Evolutionary conservation across 2,797 vertebrate genomes (phyloP).

Genomic region (Tamandua tetradactyla): DNA sequence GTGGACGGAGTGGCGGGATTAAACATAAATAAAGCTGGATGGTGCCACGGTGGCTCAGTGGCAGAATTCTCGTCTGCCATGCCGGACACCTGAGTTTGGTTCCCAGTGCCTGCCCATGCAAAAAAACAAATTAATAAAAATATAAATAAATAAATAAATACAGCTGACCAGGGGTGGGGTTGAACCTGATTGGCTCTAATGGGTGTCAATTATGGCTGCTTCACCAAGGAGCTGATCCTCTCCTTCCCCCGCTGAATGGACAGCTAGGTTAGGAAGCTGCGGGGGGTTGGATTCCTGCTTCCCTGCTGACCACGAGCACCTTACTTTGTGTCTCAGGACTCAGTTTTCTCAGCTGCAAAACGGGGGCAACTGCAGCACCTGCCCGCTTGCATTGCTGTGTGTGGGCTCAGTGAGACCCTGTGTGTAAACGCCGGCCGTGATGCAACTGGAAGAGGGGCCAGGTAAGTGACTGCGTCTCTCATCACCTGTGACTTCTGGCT

Average conservation of each 20-base stretch:
- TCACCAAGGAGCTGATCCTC: not conserved
- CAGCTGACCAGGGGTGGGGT: fast-evolving
- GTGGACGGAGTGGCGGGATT: too few relatives aligned
- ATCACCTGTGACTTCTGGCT: not conserved
- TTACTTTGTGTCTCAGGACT: too few relatives aligned
- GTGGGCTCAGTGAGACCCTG: fast-evolving
- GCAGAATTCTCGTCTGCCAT: too few relatives aligned
- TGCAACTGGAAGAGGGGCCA: not conserved
- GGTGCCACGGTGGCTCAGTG: too few relatives aligned
- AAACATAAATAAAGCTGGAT: too few relatives aligned
- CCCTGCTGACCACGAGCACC: fast-evolving
- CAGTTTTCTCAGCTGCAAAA: too few relatives aligned
- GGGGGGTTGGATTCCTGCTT: fast-evolving
- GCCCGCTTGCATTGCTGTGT: fast-evolving
- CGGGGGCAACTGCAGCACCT: fast-evolving
- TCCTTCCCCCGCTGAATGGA: fast-evolving
- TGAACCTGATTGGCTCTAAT: not conserved
- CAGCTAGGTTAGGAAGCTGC: too few relatives aligned
- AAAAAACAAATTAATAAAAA: too few relatives aligned
- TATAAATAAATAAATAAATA: too few relatives aligned
- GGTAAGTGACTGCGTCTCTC: too few relatives aligned
- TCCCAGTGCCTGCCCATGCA: too few relatives aligned
- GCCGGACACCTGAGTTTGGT: too few relatives aligned
- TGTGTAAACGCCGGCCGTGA: not conserved
- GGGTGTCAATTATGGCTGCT: not conserved